These are phyloP conservation scores for Pseudorectes ferrugineus DNA, from an alignment of 2,113 vertebrate species.

Conservation along the genomic window DNA sequence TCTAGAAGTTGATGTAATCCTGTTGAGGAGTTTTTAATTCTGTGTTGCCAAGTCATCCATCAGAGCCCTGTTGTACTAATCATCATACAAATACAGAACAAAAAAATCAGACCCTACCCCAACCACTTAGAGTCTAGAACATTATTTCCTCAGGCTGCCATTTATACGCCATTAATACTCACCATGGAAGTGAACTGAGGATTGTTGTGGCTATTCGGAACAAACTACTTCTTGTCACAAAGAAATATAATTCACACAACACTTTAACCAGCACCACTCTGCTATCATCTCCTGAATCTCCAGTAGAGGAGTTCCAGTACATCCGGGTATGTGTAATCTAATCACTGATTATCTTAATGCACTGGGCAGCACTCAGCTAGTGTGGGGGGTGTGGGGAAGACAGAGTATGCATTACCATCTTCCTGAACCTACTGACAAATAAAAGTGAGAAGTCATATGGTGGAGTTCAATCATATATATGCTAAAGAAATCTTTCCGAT, in stretches of 20 bases:
- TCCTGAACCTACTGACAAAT: neutral
- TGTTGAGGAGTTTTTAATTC: neutral
- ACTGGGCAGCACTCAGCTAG: neutral
- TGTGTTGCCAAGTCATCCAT: neutral
- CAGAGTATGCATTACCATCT: neutral
- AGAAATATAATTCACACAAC: conserved; percentile 77
- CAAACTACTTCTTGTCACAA: conserved; percentile 94
- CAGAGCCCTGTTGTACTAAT: neutral
- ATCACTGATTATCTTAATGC: neutral
- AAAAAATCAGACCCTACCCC: neutral
- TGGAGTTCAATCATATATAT: neutral
- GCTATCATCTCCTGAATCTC: conserved; percentile 74
- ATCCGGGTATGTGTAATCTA: conserved; percentile 82
- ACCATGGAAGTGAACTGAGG: conserved; percentile 89
- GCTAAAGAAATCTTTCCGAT: neutral
- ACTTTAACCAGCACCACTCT: conserved; percentile 53
- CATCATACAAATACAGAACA: neutral
- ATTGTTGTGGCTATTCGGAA: conserved; percentile 93
- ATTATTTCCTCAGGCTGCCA: conserved; percentile 87
- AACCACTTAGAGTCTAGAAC: neutral
- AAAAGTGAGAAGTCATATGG: neutral
- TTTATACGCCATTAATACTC: conserved; percentile 95
- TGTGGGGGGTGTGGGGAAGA: neutral
- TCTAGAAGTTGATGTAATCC: neutral
- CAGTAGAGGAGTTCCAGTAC: conserved; percentile 97